These are phyloP conservation scores for Bos javanicus DNA, from an alignment of 2,113 vertebrate genomes.

Conservation along the genomic window DNA sequence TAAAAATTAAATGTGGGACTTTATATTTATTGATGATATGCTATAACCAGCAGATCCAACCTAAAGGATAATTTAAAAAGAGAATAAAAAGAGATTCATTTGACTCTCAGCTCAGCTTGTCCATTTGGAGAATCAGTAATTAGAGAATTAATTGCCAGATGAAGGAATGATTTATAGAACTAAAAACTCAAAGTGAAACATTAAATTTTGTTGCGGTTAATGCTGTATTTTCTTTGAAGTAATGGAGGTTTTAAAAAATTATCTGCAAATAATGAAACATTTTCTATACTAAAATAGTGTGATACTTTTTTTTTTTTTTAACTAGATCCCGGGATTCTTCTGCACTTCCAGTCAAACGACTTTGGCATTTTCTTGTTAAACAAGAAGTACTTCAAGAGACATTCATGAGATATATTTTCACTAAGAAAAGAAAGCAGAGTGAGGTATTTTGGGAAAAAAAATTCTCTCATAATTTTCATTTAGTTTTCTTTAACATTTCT, in stretches of 20 bases:
- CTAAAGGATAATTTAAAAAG: not conserved
- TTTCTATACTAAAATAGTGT: not conserved
- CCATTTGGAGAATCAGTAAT: not conserved
- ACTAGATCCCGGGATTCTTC: constrained; percentile 91
- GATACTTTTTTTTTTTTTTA: not conserved
- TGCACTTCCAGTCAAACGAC: constrained; percentile 93
- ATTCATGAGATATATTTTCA: constrained; percentile 97
- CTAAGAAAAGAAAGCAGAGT: constrained; percentile 98
- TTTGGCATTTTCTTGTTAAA: constrained; percentile 98
- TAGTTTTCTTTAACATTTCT: constrained; percentile 27
- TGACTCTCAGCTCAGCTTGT: not conserved
- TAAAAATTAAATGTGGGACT: not conserved
- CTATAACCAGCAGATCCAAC: not conserved
- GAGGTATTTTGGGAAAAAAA: constrained; percentile 86
- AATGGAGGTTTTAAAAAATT: not conserved
- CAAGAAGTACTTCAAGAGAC: constrained; percentile 97
- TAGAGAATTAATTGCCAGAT: not conserved
- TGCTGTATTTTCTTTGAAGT: not conserved
- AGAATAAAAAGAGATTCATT: not conserved
- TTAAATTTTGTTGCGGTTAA: not conserved
- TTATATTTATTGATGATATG: not conserved
- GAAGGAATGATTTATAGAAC: constrained; percentile 2
- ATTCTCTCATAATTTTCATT: constrained; percentile 7
- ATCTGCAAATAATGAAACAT: not conserved
- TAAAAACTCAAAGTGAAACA: constrained; percentile 19